Evolutionary conservation across 1,140 invertebrate genomes (phyloP).

Genomic region (Anoplolepis gracilipes): DNA sequence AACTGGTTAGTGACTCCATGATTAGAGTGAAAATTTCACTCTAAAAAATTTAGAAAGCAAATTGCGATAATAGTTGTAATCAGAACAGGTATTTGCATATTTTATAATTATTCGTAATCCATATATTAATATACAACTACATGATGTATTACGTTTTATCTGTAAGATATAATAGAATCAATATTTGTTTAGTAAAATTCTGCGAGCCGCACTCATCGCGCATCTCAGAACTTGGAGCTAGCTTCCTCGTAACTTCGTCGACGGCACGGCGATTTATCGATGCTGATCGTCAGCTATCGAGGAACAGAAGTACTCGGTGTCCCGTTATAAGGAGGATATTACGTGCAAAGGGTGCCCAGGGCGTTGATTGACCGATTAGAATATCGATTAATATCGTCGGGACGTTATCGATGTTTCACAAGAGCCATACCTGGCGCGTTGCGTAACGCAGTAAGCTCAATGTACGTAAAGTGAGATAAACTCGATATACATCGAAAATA

Average conservation of each 20-base stretch:
- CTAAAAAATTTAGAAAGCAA: no score
- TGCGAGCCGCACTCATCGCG: slow-evolving; percentile 24
- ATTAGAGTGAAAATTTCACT: no score
- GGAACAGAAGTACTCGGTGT: slow-evolving; percentile 65
- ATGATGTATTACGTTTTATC: slow-evolving; percentile 26
- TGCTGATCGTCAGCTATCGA: slow-evolving; percentile 58
- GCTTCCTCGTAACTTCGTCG: slow-evolving; percentile 39
- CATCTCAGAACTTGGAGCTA: slow-evolving; percentile 13
- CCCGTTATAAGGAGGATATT: slow-evolving; percentile 81
- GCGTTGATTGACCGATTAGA: slow-evolving; percentile 80
- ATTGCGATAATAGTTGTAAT: background rate
- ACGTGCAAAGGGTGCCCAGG: slow-evolving; percentile 75
- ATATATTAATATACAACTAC: background rate
- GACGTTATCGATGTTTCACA: slow-evolving; percentile 66
- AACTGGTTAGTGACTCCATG: no score
- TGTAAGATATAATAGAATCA: slow-evolving; percentile 19
- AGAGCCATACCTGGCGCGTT: slow-evolving; percentile 53
- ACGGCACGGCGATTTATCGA: slow-evolving; percentile 62
- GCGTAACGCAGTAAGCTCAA: slow-evolving; percentile 41
- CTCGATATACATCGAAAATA: background rate
- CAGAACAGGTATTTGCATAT: no score
- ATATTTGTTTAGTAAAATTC: slow-evolving; percentile 34
- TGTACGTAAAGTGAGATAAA: background rate
- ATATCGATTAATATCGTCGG: slow-evolving; percentile 81
- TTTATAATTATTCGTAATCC: background rate